A percentile compares a stretch with the other conserved stretches of the same genome.
Conservation (phyloP, 1,140 invertebrate genomes). For the Drosophila subobscura region DNA sequence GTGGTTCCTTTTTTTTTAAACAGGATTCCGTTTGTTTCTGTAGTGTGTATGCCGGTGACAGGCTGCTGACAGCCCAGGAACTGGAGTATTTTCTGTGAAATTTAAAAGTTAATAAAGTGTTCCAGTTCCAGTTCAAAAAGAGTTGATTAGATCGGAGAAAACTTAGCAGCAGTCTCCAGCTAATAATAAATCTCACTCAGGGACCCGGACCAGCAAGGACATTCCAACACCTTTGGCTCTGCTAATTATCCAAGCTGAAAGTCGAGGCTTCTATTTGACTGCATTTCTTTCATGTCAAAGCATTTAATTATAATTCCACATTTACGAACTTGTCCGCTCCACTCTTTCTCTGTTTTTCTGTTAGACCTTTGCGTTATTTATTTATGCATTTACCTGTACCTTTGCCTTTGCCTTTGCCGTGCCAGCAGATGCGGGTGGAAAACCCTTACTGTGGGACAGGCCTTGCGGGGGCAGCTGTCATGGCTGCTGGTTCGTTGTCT, state of each 20-base stretch:
- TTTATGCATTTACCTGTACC: constrained; percentile 55
- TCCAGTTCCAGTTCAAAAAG: too few relatives aligned
- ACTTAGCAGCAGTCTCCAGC: not conserved
- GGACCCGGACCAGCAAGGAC: not conserved
- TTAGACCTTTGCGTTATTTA: constrained; percentile 58
- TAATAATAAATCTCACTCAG: too few relatives aligned
- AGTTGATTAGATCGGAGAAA: too few relatives aligned
- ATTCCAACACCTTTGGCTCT: constrained; percentile 22
- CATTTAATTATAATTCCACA: constrained; percentile 62
- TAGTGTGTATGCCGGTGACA: too few relatives aligned
- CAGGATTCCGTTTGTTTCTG: not conserved
- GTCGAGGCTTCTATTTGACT: constrained; percentile 43
- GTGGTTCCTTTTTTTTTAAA: constrained; percentile 22
- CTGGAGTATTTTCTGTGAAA: too few relatives aligned
- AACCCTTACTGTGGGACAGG: too few relatives aligned
- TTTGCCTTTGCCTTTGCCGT: not conserved
- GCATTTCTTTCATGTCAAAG: constrained; percentile 70
- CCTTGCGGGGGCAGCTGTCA: constrained; percentile 26
- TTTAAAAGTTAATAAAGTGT: too few relatives aligned
- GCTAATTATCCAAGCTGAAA: constrained; percentile 44
- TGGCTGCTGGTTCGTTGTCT: constrained; percentile 58
- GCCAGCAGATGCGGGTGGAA: not conserved
- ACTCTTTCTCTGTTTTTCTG: constrained; percentile 32
- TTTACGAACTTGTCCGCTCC: constrained; percentile 32
- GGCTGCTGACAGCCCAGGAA: too few relatives aligned